phyloP scores from a whole-genome alignment of 2,888 invertebrate genomes.

The Drosophila bunnanda region DNA sequence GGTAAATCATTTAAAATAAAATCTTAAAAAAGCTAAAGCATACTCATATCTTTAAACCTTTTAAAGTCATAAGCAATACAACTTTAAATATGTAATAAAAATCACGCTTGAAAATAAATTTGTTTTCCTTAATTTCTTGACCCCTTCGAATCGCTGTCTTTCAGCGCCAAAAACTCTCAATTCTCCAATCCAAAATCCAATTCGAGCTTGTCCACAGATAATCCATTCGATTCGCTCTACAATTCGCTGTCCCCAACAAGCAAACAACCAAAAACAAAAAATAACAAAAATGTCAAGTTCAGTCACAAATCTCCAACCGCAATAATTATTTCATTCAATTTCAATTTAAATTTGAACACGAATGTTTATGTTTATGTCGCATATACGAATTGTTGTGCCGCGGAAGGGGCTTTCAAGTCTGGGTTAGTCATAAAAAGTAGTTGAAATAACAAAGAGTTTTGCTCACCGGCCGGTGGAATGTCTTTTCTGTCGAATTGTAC shows the following conservation, averaged over 20 bases:
- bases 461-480: constrained; percentile 67
- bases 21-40: no score
- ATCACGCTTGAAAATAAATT: neutral
- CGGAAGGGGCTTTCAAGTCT: constrained; percentile 8
- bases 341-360: constrained; percentile 64
- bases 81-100: no score
- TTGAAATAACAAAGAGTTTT: constrained; percentile 36
- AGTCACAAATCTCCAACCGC: constrained; percentile 57
- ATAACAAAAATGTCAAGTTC: constrained; percentile 73
- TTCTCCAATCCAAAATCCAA: constrained; percentile 36
- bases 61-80: neutral
- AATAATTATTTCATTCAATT: constrained; percentile 76
- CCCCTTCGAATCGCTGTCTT: constrained; percentile 12
- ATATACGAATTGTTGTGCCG: constrained; percentile 22
- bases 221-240: constrained; percentile 48
- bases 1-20: no score
- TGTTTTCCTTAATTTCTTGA: neutral
- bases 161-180: constrained; percentile 24
- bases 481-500: constrained; percentile 22
- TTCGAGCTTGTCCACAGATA: constrained; percentile 44
- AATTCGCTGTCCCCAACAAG: constrained; percentile 32
- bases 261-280: no score
- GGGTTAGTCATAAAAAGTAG: constrained; percentile 69
- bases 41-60: no score
- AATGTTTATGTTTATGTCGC: constrained; percentile 61